phyloP scores from a whole-genome alignment of 2,797 vertebrate species.

The Notamacropus eugenii region DNA sequence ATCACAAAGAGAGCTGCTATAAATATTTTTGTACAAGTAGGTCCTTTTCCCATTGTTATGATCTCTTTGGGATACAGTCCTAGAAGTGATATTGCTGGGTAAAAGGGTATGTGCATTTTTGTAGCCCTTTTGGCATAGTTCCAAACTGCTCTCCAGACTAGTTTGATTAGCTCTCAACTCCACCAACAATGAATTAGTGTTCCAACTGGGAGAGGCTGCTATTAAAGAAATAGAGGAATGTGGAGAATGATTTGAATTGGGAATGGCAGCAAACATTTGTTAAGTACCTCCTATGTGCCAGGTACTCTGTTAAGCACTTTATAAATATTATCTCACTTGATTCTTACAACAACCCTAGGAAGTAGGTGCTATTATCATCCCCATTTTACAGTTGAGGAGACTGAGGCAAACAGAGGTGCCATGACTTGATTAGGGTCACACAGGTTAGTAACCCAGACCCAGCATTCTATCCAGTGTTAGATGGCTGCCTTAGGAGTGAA shows the following conservation, averaged over 20 bases:
- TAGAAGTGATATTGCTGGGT: too few relatives aligned
- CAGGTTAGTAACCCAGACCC: background rate
- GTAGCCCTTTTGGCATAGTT: too few relatives aligned
- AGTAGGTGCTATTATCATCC: background rate
- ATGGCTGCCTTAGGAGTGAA: background rate
- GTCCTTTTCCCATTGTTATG: too few relatives aligned
- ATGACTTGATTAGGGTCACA: background rate
- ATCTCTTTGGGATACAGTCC: too few relatives aligned
- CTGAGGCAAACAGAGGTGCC: background rate
- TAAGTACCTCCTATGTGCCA: background rate
- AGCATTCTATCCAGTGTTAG: background rate
- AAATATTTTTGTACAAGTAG: too few relatives aligned
- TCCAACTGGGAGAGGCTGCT: background rate
- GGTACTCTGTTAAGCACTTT: background rate
- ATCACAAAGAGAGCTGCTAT: too few relatives aligned
- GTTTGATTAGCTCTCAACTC: too few relatives aligned
- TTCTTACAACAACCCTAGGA: background rate
- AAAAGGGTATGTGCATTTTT: too few relatives aligned
- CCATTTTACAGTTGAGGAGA: background rate
- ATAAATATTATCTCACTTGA: background rate
- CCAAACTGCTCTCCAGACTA: too few relatives aligned
- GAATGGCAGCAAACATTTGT: background rate
- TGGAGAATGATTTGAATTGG: background rate
- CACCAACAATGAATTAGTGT: too few relatives aligned
- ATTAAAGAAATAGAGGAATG: background rate